Evolutionary conservation across 2,797 vertebrate genomes (phyloP).

Genomic region (Paedocypris micromegethes): DNA sequence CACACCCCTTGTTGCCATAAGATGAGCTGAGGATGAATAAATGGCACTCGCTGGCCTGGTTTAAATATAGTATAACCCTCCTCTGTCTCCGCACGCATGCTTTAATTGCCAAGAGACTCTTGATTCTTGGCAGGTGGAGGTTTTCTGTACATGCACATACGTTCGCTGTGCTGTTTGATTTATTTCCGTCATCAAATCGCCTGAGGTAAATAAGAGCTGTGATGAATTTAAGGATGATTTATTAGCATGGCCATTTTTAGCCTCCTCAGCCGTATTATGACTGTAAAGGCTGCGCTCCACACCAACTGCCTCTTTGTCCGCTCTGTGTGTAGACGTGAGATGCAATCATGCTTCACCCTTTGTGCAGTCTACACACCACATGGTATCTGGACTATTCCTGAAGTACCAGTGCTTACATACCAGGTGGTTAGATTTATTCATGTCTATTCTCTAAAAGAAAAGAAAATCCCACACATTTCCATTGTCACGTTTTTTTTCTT

Average conservation of each 20-base stretch:
- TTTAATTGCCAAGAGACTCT: constrained; percentile 10
- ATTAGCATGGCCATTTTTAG: too few species aligned
- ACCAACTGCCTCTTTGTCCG: background rate
- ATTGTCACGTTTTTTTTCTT: background rate
- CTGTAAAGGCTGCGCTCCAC: background rate
- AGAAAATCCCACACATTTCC: constrained; percentile 7
- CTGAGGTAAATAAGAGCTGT: background rate
- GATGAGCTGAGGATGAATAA: constrained; percentile 16
- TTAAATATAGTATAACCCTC: constrained; percentile 25
- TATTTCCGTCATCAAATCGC: background rate
- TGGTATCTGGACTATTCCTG: constrained; percentile 28
- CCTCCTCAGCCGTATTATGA: background rate
- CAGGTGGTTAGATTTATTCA: constrained; percentile 13
- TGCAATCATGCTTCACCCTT: constrained; percentile 34
- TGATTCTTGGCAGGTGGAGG: constrained; percentile 7
- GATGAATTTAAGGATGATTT: too few species aligned
- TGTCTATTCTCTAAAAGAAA: background rate
- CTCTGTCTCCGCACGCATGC: background rate
- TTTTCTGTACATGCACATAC: constrained; percentile 10
- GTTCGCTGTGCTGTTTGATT: constrained; percentile 1
- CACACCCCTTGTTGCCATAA: constrained; percentile 20
- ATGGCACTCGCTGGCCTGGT: constrained; percentile 1
- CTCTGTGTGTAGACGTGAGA: constrained; percentile 16
- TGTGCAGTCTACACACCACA: constrained; percentile 33
- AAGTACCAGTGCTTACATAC: constrained; percentile 2